These are phyloP conservation scores for Hetaerina titia DNA, from an alignment of 2,888 invertebrate species.

Conservation along the genomic window DNA sequence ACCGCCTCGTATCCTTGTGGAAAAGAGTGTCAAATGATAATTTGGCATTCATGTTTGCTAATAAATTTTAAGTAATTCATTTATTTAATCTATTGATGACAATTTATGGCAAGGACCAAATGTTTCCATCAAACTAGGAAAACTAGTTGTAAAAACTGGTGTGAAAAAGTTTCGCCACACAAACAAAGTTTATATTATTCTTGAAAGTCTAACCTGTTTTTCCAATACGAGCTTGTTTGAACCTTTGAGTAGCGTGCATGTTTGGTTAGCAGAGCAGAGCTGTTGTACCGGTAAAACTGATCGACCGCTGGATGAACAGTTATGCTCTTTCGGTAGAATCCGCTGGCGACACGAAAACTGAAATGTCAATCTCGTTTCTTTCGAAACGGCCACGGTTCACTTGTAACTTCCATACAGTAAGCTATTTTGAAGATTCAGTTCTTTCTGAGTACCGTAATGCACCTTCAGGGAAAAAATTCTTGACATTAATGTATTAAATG, in stretches of 20 bases:
- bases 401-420: neutral
- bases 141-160: too few relatives aligned
- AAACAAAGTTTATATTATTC: neutral
- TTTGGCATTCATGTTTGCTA: too few relatives aligned
- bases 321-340: slow-evolving; percentile 37
- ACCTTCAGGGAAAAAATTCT: neutral
- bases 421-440: neutral
- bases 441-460: neutral
- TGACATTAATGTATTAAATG: neutral
- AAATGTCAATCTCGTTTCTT: slow-evolving; percentile 29
- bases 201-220: neutral
- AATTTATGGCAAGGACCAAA: too few relatives aligned
- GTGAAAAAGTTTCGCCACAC: too few relatives aligned
- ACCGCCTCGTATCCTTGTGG: too few relatives aligned
- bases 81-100: too few relatives aligned
- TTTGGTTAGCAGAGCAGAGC: slow-evolving; percentile 31
- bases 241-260: neutral
- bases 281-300: slow-evolving; percentile 26
- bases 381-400: neutral
- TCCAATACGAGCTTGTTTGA: neutral
- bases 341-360: slow-evolving; percentile 14
- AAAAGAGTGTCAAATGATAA: too few relatives aligned
- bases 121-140: too few relatives aligned
- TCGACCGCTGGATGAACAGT: slow-evolving; percentile 29
- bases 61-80: too few relatives aligned